Evolutionary conservation across 92 coral and sea anemone genomes (phyloP), one percentile per base, ranked within the genome.

Genomic region (Paragorgia papillata): DNA sequence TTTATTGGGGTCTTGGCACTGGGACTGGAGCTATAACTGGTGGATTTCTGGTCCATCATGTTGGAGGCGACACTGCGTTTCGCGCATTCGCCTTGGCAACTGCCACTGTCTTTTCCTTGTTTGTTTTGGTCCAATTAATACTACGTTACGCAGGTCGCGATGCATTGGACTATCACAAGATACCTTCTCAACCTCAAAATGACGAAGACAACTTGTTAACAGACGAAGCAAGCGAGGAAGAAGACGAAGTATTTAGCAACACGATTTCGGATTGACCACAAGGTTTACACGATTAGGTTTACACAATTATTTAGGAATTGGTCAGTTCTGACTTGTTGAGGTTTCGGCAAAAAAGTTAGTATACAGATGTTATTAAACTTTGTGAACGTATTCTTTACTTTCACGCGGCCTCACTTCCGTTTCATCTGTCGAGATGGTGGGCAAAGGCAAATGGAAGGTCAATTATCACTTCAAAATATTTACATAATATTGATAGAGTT

Each of bases 91-190:
- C 74, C 50, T 41, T 67, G 57, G 55, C 74, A 21, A 67, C 74
- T 18, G 74, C 74, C 35, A 26, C 74, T 19, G 74, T 67, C 18
- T 67, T 67, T 48, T 67, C 74, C 9, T 49, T 67, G 27, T 67
- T 67, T 35, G 39, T 67, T 17, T 20, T 67, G 57, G 22, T 67
- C 21, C 74, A 67, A 27, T 27, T 67, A 28, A 57, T 67, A 18
- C 74, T 67, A 27, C 74, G 74, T 28, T 67, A 67, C 30, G 74
- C 74, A 4, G 74, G 74, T 13, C 74, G 74, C 25, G 74, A 67
- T 46, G 74, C 74, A 7, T 27, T 67, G 29, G 74, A 67, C 43
- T 67, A 67, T 35, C 74, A 67, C 57, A 67, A 67, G 57, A 17
- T 67, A 19, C 74, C 73, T 18, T 34, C 26, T 14, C 44, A 65